Conservation (phyloP, 2,113 vertebrate species). For the Podiceps cristatus region DNA sequence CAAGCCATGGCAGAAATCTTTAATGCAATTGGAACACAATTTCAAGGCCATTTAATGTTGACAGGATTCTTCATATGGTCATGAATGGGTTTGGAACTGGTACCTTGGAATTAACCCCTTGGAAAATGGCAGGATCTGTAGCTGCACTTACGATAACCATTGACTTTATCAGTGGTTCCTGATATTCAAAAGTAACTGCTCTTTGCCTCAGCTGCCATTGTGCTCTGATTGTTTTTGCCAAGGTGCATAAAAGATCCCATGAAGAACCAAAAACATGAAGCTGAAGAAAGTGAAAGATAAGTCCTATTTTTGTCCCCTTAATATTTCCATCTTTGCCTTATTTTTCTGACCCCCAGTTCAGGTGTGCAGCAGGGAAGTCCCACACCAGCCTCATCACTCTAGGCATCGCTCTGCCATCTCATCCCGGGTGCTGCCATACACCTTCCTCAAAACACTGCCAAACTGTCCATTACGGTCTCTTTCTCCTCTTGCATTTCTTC, state of each 20-base stretch:
- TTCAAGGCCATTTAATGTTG: neutral
- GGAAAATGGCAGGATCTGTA: neutral
- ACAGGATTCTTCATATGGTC: neutral
- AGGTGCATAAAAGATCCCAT: accelerated
- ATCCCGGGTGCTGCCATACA: neutral
- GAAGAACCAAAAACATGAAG: neutral
- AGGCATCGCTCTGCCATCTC: neutral
- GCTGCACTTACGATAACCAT: neutral
- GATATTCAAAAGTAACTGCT: neutral
- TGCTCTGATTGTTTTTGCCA: neutral
- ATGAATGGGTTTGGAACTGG: neutral
- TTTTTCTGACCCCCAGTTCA: neutral
- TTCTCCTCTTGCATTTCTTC: neutral
- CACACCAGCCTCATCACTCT: neutral
- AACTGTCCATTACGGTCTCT: neutral
- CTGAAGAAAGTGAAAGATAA: neutral
- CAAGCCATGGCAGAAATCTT: neutral
- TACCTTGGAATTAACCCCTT: neutral
- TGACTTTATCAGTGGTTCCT: neutral
- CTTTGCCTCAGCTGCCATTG: neutral
- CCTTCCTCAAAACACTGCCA: neutral
- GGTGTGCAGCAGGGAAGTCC: neutral
- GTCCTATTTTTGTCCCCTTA: neutral
- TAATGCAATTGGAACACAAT: neutral
- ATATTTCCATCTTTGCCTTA: neutral